Evolutionary conservation across 1,140 invertebrate species (phyloP).

Genomic region (Sogatella furcifera): DNA sequence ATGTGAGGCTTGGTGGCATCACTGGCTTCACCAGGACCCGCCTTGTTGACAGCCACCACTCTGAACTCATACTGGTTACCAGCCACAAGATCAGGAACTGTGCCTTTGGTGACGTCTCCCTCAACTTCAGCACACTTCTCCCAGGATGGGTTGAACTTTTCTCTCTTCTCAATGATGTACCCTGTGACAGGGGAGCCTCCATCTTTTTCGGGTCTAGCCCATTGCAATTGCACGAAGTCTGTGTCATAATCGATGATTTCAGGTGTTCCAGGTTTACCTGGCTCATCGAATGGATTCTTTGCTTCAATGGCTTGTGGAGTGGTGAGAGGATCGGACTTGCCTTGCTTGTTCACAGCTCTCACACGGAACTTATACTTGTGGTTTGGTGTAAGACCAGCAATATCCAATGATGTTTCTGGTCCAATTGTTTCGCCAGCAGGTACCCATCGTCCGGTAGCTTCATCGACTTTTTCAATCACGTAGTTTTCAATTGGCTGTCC

Average conservation of each 20-base stretch:
- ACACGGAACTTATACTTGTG: constrained; percentile 97
- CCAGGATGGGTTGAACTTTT: constrained; percentile 78
- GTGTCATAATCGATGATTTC: constrained; percentile 84
- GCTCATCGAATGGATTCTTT: constrained; percentile 91
- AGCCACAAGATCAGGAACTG: constrained; percentile 79
- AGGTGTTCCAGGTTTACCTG: constrained; percentile 77
- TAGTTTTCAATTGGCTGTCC: constrained; percentile 85
- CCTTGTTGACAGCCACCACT: constrained; percentile 87
- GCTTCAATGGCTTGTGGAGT: constrained; percentile 84
- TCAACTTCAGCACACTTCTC: constrained; percentile 76
- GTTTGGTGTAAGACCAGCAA: constrained; percentile 71
- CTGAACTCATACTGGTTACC: constrained; percentile 91
- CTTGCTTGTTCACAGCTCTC: constrained; percentile 88
- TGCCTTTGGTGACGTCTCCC: constrained; percentile 70
- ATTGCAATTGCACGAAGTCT: constrained; percentile 91
- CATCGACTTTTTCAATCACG: constrained; percentile 88
- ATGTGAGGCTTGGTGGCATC: constrained; percentile 78
- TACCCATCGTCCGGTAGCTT: constrained; percentile 85
- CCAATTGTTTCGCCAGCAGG: constrained; percentile 81
- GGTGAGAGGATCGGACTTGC: constrained; percentile 86
- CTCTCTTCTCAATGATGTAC: constrained; percentile 93
- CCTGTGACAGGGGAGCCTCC: constrained; percentile 83
- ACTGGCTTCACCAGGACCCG: constrained; percentile 82
- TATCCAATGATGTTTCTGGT: constrained; percentile 53
- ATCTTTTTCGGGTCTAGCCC: constrained; percentile 75